Evolutionary conservation across 2,797 vertebrate genomes (phyloP).

Genomic region (Epinephelus awoara): DNA sequence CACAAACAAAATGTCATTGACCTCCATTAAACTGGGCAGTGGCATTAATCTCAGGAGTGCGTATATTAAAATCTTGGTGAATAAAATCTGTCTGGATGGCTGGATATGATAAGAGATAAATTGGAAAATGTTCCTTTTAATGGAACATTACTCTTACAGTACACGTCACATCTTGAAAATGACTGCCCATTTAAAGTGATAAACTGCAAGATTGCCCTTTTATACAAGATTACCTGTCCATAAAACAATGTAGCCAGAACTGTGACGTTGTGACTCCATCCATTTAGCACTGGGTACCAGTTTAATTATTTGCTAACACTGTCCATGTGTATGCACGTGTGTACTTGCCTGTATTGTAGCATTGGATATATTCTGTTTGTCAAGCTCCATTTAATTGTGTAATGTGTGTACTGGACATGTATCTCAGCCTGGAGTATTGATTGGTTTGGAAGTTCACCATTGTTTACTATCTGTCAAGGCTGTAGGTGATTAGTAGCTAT

Average conservation of each 20-base stretch:
- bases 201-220: neutral
- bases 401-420: slow-evolving; percentile 4
- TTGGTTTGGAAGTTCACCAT: slow-evolving; percentile 37
- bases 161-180: neutral
- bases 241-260: neutral
- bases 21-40: too few relatives aligned
- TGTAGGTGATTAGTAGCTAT: slow-evolving; percentile 22
- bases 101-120: neutral
- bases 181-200: neutral
- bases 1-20: too few relatives aligned
- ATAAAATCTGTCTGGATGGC: neutral
- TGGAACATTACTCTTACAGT: neutral
- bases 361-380: neutral
- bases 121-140: neutral
- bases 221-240: neutral
- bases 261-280: neutral
- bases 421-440: slow-evolving; percentile 43
- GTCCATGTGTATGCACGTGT: neutral
- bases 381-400: neutral
- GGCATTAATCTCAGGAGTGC: too few relatives aligned
- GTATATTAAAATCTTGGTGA: too few relatives aligned
- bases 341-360: neutral
- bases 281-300: neutral
- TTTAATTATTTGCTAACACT: neutral
- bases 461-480: slow-evolving; percentile 47